These are phyloP conservation scores for Spea bombifrons DNA, from an alignment of 2,113 vertebrate species.

Conservation along the genomic window DNA sequence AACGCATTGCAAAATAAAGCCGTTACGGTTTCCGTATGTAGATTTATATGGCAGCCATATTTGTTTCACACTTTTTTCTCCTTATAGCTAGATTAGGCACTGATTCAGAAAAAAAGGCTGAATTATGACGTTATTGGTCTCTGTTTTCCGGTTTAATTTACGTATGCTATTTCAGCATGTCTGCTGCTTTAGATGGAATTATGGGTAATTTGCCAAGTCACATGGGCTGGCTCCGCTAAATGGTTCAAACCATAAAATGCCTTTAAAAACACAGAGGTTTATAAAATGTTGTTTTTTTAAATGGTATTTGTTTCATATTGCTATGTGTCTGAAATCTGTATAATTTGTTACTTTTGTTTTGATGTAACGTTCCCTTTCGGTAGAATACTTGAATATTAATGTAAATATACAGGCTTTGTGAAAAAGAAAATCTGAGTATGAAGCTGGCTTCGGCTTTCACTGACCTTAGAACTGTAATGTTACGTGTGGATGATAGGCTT, in stretches of 20 bases:
- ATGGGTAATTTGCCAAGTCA: neutral
- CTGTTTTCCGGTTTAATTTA: neutral
- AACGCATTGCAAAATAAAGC: too few species aligned
- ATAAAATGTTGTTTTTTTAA: neutral
- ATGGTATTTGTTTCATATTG: too few species aligned
- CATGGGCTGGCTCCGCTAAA: neutral
- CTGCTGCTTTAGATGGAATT: neutral
- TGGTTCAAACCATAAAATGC: neutral
- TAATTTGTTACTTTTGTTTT: neutral
- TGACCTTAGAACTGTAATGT: constrained; percentile 31
- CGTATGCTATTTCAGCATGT: neutral
- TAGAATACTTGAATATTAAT: constrained; percentile 67
- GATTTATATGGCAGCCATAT: too few species aligned
- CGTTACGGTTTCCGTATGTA: too few species aligned
- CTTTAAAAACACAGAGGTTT: neutral
- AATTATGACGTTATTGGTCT: neutral
- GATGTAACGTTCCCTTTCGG: neutral
- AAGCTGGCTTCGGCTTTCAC: constrained; percentile 58
- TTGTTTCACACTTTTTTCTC: too few species aligned
- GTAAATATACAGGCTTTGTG: constrained; percentile 63
- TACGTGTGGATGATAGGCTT: constrained; percentile 3
- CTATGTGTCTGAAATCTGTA: neutral
- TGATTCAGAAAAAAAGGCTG: neutral
- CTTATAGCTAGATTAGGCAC: too few species aligned
- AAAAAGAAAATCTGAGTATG: constrained; percentile 60